Evolutionary conservation across 2,888 invertebrate genomes (phyloP).

Genomic region (Amaurobius ferox): DNA sequence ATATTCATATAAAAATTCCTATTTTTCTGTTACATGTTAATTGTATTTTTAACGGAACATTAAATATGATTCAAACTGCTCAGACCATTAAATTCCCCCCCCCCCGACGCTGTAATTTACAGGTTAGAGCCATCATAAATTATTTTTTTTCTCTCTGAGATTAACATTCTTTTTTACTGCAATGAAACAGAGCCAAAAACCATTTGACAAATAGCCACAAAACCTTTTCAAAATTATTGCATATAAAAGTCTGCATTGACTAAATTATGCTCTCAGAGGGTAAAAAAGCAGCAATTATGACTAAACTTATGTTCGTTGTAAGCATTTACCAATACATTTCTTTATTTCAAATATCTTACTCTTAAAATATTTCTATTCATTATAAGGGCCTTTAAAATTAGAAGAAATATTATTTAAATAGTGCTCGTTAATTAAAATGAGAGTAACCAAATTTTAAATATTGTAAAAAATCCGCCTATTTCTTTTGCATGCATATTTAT

Average conservation of each 20-base stretch:
- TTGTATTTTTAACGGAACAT: neutral
- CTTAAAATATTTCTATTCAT: neutral
- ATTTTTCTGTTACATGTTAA: no score
- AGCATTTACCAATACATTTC: neutral
- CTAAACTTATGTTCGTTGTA: neutral
- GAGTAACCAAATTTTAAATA: neutral
- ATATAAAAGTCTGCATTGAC: constrained; percentile 2
- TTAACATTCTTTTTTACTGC: neutral
- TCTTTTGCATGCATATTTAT: neutral
- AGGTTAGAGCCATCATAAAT: neutral
- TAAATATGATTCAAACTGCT: neutral
- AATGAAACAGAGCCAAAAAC: neutral
- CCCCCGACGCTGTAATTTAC: neutral
- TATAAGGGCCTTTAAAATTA: neutral
- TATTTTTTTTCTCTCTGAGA: neutral
- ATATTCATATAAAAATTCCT: no score
- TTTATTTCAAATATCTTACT: neutral
- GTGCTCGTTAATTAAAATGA: neutral
- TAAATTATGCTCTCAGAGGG: neutral
- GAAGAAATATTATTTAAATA: neutral
- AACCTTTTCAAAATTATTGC: neutral
- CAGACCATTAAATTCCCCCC: neutral
- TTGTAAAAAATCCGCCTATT: neutral
- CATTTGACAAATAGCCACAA: neutral
- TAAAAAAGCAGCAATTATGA: neutral